phyloP scores from a whole-genome alignment of 53 echinoderm and acorn worm genomes.

The Henricia sp. region DNA sequence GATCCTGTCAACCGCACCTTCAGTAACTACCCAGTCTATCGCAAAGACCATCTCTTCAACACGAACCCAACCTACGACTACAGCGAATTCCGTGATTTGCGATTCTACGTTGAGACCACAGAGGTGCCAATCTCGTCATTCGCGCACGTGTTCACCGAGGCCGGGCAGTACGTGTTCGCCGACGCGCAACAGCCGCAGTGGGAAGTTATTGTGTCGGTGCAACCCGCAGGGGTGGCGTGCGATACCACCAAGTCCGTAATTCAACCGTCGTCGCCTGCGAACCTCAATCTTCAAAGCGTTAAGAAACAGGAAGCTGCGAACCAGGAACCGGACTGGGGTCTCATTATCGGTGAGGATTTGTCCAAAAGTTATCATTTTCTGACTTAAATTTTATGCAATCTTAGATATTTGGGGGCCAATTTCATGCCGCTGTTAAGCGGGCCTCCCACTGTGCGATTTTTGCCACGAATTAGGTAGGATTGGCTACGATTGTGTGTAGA shows the following conservation, averaged over 20 bases:
- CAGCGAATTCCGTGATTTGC: conserved; percentile 94
- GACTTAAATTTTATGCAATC: too few relatives aligned
- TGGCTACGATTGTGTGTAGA: too few relatives aligned
- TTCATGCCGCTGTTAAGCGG: too few relatives aligned
- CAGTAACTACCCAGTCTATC: conserved; percentile 93
- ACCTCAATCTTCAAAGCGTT: conserved; percentile 74
- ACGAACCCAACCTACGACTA: conserved; percentile 96
- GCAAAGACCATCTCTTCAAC: conserved; percentile 97
- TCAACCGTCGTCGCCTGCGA: conserved; percentile 72
- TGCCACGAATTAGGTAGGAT: too few relatives aligned
- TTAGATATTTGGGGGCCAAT: too few relatives aligned
- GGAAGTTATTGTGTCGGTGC: conserved; percentile 90
- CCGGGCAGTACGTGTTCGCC: conserved; percentile 91
- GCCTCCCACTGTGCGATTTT: too few relatives aligned
- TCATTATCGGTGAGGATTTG: conserved; percentile 87
- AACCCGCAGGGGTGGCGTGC: conserved; percentile 76
- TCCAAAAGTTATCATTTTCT: too few relatives aligned
- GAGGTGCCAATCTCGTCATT: conserved; percentile 82
- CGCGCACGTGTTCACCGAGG: conserved; percentile 94
- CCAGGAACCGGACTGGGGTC: conserved; percentile 98
- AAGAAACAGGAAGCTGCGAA: conserved; percentile 79
- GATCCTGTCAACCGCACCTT: conserved; percentile 78
- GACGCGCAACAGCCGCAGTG: conserved; percentile 85
- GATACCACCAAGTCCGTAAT: conserved; percentile 54
- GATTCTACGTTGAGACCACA: conserved; percentile 85